Evolutionary conservation across 1,140 invertebrate genomes (phyloP).

Genomic region (Listronotus oregonensis): DNA sequence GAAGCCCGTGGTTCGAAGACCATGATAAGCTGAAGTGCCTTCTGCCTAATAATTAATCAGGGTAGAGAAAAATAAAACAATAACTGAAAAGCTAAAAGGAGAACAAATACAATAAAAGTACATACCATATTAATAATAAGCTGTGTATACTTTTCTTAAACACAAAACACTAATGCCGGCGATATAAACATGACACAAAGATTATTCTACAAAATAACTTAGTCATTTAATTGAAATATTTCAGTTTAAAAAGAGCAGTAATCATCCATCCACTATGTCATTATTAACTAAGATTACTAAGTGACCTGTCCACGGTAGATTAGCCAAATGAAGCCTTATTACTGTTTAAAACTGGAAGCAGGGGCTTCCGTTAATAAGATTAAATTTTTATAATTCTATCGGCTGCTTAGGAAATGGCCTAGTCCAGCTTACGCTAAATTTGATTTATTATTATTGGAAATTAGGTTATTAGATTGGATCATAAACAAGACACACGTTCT

Average conservation of each 20-base stretch:
- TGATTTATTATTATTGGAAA: constrained; percentile 21
- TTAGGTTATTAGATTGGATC: constrained; percentile 11
- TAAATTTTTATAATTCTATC: constrained; percentile 29
- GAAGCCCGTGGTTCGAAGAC: no score
- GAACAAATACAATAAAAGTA: background rate
- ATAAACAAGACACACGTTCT: background rate
- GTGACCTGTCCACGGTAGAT: constrained; percentile 24
- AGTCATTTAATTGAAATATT: constrained; percentile 16
- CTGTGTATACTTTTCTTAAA: no score
- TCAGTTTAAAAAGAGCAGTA: constrained; percentile 13
- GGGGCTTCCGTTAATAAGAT: constrained; percentile 32
- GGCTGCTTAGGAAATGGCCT: constrained; percentile 1
- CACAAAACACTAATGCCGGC: no score
- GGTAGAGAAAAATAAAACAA: no score
- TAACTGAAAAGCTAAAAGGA: no score
- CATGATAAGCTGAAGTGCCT: no score
- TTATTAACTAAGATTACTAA: constrained; percentile 2
- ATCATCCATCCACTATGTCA: constrained; percentile 12
- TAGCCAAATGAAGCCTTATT: constrained; percentile 23
- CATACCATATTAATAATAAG: background rate
- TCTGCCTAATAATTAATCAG: no score
- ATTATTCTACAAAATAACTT: no score
- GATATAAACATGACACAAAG: no score
- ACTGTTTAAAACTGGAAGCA: background rate
- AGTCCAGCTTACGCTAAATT: constrained; percentile 20